Evolutionary conservation across 2,797 vertebrate species (phyloP), one percentile per base, ranked within the genome.

Genomic region (Anguilla megastoma): DNA sequence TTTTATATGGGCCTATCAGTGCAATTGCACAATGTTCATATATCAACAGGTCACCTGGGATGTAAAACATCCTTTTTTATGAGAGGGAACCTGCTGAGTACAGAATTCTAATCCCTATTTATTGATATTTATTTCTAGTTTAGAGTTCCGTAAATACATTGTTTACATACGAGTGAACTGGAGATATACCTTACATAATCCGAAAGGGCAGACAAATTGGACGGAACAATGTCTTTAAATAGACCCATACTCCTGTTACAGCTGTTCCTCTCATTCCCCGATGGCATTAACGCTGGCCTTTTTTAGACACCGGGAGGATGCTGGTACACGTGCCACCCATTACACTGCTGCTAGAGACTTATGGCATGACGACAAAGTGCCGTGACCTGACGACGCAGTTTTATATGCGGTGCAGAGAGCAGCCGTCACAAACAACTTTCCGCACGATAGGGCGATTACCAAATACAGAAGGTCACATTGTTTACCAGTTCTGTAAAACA

Each of bases 401-500:
- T 24, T 45, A 45, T 45, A 45, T 0, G 41, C 41, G 41, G 50
- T 52, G 14, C 16, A 58, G 14, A 58, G 56, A 58, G 14, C 56
- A 16, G 63, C n/a, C 24, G 63, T 9, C 8, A 69, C n/a, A 8
- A 69, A 27, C 18, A 69, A 33, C 69, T 33, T 69, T 74, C 74
- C 74, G 18, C 33, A 41, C 33, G 2, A 7, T 7, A 41, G 74
- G 2, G 74, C 3, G 33, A 18, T 41, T 33, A 8, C 36, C 33
- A 76, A 41, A 76, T 3, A 41, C 30, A 0, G 0, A 89, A 89
- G 92, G 88, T 10, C 56, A 18, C 33, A 66, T 85, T 93, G 93
- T 94, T 94, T 94, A 94, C 88, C 91, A n/a, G 69, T 10, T 89
- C 41, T 27, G 50, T 27, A 86, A 91, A 88, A 90, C 79, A 8